A percentile compares a stretch with the other conserved stretches of the same genome.
These are phyloP conservation scores for Petrolisthes cinctipes DNA, from an alignment of 2,888 invertebrate species.

Conservation along the genomic window DNA sequence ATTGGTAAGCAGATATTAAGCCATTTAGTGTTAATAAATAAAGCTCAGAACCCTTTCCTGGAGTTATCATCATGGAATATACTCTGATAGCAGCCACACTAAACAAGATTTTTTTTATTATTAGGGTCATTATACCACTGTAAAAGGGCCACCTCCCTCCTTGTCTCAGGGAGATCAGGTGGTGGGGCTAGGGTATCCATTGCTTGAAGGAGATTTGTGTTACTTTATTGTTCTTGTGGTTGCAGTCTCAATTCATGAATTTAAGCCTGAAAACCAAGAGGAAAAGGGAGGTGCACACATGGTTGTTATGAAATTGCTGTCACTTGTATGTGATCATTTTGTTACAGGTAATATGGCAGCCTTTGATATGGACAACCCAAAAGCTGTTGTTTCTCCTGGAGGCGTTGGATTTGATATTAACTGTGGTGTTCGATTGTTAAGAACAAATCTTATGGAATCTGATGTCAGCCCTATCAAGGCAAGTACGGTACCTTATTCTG, in stretches of 20 bases:
- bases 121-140: no score
- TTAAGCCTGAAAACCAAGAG: no score
- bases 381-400: slow-evolving; percentile 94
- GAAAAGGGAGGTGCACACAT: no score
- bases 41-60: not conserved
- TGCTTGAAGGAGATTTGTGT: no score
- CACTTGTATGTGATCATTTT: not conserved
- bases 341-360: slow-evolving; percentile 95
- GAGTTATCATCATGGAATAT: not conserved
- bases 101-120: not conserved
- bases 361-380: slow-evolving; percentile 82
- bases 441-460: slow-evolving; percentile 93
- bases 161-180: no score
- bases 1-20: slow-evolving; percentile 77
- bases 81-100: not conserved
- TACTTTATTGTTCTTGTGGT: no score
- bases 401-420: slow-evolving; percentile 99
- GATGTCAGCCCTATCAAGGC: slow-evolving; percentile 93
- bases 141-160: no score
- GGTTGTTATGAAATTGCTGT: no score
- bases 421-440: slow-evolving; percentile 93
- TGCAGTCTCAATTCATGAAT: no score
- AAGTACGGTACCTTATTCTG: slow-evolving; percentile 61
- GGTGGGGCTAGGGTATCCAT: no score
- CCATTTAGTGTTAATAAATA: slow-evolving; percentile 9